Evolutionary conservation across 1,140 invertebrate species (phyloP).

Genomic region (Nephila pilipes): DNA sequence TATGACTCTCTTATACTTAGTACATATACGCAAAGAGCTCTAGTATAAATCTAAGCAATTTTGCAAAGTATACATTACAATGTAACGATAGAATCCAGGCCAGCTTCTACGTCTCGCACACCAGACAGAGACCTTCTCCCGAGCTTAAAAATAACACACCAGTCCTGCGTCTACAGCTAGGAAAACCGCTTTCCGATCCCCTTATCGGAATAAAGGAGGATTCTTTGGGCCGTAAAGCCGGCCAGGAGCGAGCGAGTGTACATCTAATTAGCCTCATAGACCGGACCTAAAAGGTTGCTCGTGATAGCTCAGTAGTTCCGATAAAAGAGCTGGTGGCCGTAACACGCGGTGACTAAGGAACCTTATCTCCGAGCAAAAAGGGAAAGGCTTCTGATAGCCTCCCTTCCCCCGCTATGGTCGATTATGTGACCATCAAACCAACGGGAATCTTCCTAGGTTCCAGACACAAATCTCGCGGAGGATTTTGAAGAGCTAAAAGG

Average conservation of each 20-base stretch:
- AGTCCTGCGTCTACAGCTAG: background rate
- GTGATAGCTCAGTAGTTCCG: conserved; percentile 34
- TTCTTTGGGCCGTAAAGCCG: conserved; percentile 23
- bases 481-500: conserved; percentile 50
- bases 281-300: conserved; percentile 38
- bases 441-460: conserved; percentile 11
- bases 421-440: conserved; percentile 67
- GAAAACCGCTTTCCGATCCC: conserved; percentile 23
- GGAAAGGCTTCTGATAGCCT: conserved; percentile 16
- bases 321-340: conserved; percentile 54
- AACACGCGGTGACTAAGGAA: conserved; percentile 53
- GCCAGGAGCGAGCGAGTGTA: conserved; percentile 4
- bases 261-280: conserved; percentile 69
- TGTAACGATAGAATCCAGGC: no score
- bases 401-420: conserved; percentile 26
- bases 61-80: no score
- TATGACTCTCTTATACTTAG: no score
- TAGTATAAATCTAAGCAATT: no score
- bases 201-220: conserved; percentile 32
- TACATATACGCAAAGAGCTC: no score
- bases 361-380: conserved; percentile 54
- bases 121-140: no score
- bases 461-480: background rate
- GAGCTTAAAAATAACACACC: conserved; percentile 6
- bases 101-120: no score